Conservation (phyloP, 1,140 invertebrate genomes). For the Latrodectus geometricus region DNA sequence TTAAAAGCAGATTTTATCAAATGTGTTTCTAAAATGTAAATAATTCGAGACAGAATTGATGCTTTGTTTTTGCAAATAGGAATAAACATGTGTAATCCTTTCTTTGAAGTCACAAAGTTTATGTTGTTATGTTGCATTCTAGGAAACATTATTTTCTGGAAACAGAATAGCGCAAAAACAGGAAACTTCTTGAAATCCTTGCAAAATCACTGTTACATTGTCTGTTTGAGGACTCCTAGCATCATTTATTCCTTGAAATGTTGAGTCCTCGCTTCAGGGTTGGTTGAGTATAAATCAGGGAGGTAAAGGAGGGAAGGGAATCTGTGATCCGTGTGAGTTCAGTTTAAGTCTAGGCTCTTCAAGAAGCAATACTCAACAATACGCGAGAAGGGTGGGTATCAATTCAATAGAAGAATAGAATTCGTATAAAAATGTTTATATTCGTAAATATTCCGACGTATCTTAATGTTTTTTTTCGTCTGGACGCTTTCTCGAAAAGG, state of each 20-base stretch:
- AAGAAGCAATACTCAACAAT: no score
- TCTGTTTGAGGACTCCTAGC: conserved; percentile 36
- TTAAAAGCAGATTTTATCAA: no score
- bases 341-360: background rate
- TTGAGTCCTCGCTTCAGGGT: conserved; percentile 45
- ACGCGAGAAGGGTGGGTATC: no score
- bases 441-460: conserved; percentile 31
- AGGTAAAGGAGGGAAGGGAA: background rate
- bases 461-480: background rate
- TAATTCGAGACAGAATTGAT: no score
- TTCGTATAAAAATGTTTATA: conserved; percentile 41
- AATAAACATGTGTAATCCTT: no score
- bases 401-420: background rate
- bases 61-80: no score
- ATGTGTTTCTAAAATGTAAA: no score
- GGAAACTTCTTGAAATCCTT: no score
- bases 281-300: conserved; percentile 44
- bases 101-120: no score
- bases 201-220: background rate
- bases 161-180: no score
- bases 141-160: no score
- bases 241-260: conserved; percentile 48
- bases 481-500: background rate
- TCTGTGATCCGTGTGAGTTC: background rate
- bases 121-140: no score